Evolutionary conservation across 1,140 invertebrate species (phyloP).

Genomic region (Araneus ventricosus): DNA sequence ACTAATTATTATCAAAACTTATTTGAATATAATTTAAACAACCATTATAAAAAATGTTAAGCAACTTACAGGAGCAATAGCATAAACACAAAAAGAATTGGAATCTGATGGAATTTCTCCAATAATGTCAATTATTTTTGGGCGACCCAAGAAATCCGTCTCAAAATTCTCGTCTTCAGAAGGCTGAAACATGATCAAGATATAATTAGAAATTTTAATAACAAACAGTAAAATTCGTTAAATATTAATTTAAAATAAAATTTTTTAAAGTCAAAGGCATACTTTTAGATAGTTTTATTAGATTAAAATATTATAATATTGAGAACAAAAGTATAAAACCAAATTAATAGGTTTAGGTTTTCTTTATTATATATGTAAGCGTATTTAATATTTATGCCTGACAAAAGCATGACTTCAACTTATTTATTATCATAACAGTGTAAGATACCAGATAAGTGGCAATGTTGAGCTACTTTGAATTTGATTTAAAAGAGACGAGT

Average conservation of each 20-base stretch:
- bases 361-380: too few relatives aligned
- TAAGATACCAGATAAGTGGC: too few relatives aligned
- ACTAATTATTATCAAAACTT: too few relatives aligned
- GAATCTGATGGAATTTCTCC: background rate
- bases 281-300: background rate
- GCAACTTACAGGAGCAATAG: too few relatives aligned
- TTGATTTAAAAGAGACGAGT: too few relatives aligned
- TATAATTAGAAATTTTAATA: background rate
- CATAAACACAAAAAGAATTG: slow-evolving; percentile 15
- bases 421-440: too few relatives aligned
- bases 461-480: too few relatives aligned
- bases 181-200: background rate
- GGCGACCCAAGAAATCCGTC: background rate
- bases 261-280: background rate
- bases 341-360: too few relatives aligned
- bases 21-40: too few relatives aligned
- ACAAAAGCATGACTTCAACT: too few relatives aligned
- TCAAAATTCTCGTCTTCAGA: background rate
- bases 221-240: background rate
- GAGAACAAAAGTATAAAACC: background rate
- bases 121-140: background rate
- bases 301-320: background rate
- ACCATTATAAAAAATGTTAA: too few relatives aligned
- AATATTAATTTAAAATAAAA: background rate
- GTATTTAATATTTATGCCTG: too few relatives aligned